Evolutionary conservation across 2,113 vertebrate species (phyloP).

Genomic region (Budorcas taxicolor): DNA sequence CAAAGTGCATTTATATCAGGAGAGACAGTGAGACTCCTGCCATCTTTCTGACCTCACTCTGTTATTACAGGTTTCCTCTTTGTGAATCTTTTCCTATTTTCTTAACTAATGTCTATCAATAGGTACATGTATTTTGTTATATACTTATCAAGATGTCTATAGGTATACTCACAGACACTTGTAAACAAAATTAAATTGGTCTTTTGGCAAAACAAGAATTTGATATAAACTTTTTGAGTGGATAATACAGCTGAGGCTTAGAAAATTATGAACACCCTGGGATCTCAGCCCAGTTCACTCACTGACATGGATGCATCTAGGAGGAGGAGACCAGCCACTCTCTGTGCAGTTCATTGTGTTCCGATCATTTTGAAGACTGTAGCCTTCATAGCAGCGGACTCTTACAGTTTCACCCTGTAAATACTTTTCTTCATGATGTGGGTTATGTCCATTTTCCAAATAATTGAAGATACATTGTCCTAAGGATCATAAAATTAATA

Average conservation of each 20-base stretch:
- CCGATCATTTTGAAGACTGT: not conserved
- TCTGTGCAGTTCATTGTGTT: slow-evolving; percentile 52
- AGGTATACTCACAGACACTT: too few species aligned
- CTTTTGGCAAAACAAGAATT: too few species aligned
- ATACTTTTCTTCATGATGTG: fast-evolving
- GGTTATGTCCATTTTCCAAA: not conserved
- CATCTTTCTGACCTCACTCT: not conserved
- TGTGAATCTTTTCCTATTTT: not conserved
- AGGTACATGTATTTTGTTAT: not conserved
- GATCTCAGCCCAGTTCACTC: too few species aligned
- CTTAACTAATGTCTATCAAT: not conserved
- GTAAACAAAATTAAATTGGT: too few species aligned
- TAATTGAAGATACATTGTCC: not conserved
- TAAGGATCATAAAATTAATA: not conserved
- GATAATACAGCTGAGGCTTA: too few species aligned
- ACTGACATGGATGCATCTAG: too few species aligned
- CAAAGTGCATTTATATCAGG: not conserved
- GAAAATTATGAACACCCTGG: too few species aligned
- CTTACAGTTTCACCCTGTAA: not conserved
- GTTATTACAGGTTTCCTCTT: not conserved
- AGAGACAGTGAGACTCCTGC: not conserved
- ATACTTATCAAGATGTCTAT: too few species aligned
- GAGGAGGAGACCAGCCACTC: slow-evolving; percentile 50
- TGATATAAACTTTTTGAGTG: too few species aligned
- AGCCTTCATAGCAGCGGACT: fast-evolving